Percentiles rank a stretch among this genome's conserved stretches.
phyloP scores from a whole-genome alignment of 2,113 vertebrate species.

The Datnioides undecimradiatus region DNA sequence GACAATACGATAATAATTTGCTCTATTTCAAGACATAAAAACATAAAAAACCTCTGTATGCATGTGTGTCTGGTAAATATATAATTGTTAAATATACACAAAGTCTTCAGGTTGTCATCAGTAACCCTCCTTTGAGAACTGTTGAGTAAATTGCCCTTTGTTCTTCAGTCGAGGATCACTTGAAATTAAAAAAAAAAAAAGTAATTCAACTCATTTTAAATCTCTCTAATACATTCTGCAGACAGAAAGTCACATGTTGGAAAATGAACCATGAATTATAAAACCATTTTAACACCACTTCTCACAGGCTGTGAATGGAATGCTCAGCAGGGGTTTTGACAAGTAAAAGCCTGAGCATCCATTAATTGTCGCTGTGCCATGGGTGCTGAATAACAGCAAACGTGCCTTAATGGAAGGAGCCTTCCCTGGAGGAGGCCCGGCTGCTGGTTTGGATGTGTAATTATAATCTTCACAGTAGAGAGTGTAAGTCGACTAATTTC shows the following conservation, averaged over 20 bases:
- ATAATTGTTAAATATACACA: not conserved
- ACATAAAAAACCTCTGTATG: not conserved
- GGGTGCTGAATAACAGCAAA: constrained; percentile 49
- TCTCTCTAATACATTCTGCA: constrained; percentile 52
- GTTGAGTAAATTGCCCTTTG: constrained; percentile 12
- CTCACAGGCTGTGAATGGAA: constrained; percentile 45
- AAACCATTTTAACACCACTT: constrained; percentile 62
- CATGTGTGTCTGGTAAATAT: not conserved
- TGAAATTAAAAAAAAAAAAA: constrained; percentile 40
- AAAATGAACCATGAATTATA: constrained; percentile 64
- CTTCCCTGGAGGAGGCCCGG: constrained; percentile 16
- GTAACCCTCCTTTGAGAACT: not conserved
- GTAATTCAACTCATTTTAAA: constrained; percentile 35
- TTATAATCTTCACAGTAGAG: constrained; percentile 51
- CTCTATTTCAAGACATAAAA: not conserved
- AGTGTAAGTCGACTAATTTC: constrained; percentile 59
- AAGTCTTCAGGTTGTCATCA: not conserved
- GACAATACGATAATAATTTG: not conserved
- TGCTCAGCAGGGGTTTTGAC: constrained; percentile 51
- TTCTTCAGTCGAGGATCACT: constrained; percentile 33
- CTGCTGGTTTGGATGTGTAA: constrained; percentile 54
- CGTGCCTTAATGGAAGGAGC: constrained; percentile 57
- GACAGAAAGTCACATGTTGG: constrained; percentile 33
- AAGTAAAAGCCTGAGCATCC: constrained; percentile 65
- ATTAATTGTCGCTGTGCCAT: constrained; percentile 67